phyloP scores from a whole-genome alignment of 2,888 invertebrate species.

The Ferdinandea cuprea region DNA sequence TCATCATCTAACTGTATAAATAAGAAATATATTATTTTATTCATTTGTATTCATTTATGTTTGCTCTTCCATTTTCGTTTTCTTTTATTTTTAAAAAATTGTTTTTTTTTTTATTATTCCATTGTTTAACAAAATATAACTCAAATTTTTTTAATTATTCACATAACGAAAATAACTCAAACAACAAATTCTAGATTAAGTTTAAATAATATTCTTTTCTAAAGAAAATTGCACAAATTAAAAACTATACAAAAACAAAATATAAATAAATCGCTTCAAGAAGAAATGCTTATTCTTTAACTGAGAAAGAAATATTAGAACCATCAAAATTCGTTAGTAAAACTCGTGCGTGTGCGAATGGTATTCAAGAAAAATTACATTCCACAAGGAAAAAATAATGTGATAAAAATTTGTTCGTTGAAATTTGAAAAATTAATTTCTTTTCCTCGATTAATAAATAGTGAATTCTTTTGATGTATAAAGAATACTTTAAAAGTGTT shows the following conservation, averaged over 20 bases:
- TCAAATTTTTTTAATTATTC: slow-evolving; percentile 38
- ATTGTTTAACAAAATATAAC: slow-evolving; percentile 1
- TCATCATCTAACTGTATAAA: slow-evolving; percentile 64
- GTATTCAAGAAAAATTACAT: slow-evolving; percentile 12
- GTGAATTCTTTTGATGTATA: slow-evolving; percentile 50
- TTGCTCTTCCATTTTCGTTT: slow-evolving; percentile 9
- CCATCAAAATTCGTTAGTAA: slow-evolving; percentile 51
- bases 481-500: slow-evolving; percentile 49
- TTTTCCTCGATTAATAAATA: slow-evolving; percentile 48
- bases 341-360: slow-evolving; percentile 6
- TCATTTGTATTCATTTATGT: slow-evolving; percentile 41
- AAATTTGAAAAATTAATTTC: too few relatives aligned
- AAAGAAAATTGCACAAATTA: slow-evolving; percentile 69
- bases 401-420: slow-evolving; percentile 18
- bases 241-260: slow-evolving; percentile 21
- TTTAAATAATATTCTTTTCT: slow-evolving; percentile 55
- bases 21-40: slow-evolving; percentile 63
- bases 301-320: slow-evolving; percentile 43
- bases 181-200: slow-evolving; percentile 9
- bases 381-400: slow-evolving; percentile 20
- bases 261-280: slow-evolving; percentile 18
- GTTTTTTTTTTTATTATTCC: slow-evolving; percentile 33
- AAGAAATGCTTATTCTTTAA: slow-evolving; percentile 15
- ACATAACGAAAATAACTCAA: slow-evolving; percentile 9
- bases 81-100: too few relatives aligned